Percentiles rank a stretch among this genome's conserved stretches.
Evolutionary conservation across 23 tunicate genomes (phyloP).

Genomic region (Phallusia fumigata): DNA sequence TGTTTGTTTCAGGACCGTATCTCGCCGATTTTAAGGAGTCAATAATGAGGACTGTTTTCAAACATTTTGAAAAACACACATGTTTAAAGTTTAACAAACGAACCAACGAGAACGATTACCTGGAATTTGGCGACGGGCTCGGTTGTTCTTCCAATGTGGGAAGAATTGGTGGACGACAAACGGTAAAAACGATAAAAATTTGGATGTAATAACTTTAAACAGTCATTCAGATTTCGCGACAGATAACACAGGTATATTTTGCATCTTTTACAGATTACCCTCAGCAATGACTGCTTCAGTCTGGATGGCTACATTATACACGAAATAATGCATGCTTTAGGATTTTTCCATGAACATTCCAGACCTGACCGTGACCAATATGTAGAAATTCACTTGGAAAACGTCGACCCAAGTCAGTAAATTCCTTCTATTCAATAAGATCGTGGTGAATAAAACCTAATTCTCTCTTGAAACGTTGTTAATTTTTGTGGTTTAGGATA

Average conservation of each 20-base stretch:
- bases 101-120: constrained; percentile 44
- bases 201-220: too few relatives aligned
- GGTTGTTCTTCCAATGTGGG: constrained; percentile 55
- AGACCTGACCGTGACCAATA: constrained; percentile 26
- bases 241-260: too few relatives aligned
- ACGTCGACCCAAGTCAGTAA: not conserved
- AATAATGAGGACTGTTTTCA: constrained; percentile 1
- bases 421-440: too few relatives aligned
- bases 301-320: constrained; percentile 5
- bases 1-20: not conserved
- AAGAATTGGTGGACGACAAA: constrained; percentile 24
- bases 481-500: not conserved
- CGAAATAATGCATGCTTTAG: constrained; percentile 36
- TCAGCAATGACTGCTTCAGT: not conserved
- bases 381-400: not conserved
- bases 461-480: too few relatives aligned
- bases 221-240: too few relatives aligned
- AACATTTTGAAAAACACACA: constrained; percentile 18
- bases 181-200: too few relatives aligned
- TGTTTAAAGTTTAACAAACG: constrained; percentile 37
- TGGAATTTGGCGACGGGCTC: constrained; percentile 31
- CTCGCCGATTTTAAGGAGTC: not conserved
- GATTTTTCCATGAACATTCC: constrained; percentile 26
- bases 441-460: too few relatives aligned
- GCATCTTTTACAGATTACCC: not conserved